Conservation (phyloP, 2,113 vertebrate genomes). For the Girardinichthys multiradiatus region DNA sequence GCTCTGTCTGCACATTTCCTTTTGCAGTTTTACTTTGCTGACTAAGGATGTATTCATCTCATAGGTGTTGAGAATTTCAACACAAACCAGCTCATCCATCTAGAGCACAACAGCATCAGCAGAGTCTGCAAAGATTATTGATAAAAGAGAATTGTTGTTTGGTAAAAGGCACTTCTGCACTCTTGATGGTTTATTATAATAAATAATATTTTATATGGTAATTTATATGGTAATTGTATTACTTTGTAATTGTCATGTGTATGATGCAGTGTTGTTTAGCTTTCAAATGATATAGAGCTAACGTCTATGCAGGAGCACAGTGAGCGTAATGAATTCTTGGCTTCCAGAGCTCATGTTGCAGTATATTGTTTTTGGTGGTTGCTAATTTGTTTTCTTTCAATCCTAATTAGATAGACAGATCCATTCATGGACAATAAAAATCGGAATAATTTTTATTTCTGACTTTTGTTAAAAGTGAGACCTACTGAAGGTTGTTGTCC, state of each 20-base stretch:
- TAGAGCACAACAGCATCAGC: constrained; percentile 29
- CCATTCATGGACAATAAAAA: too few relatives aligned
- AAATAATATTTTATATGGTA: too few relatives aligned
- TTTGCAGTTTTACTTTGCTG: constrained; percentile 56
- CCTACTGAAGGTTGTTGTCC: constrained; percentile 8
- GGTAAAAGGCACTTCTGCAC: constrained; percentile 3
- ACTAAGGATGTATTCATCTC: constrained; percentile 33
- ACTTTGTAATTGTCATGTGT: not conserved
- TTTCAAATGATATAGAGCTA: not conserved
- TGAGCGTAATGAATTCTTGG: not conserved
- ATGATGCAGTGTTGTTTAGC: not conserved
- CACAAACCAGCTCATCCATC: constrained; percentile 52
- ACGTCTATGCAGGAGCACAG: not conserved
- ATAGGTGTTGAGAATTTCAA: constrained; percentile 34
- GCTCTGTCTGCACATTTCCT: constrained; percentile 23
- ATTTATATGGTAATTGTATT: not conserved
- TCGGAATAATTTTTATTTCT: too few relatives aligned
- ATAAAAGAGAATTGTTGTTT: constrained; percentile 24
- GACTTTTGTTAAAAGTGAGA: constrained; percentile 26
- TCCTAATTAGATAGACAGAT: too few relatives aligned
- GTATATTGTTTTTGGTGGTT: constrained; percentile 14
- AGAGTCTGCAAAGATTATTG: constrained; percentile 12
- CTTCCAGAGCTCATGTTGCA: not conserved
- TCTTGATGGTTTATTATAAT: constrained; percentile 23
- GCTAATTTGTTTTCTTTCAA: constrained; percentile 41